These are phyloP conservation scores for Aspidiotus destructor DNA, from an alignment of 2,888 invertebrate species.

Conservation along the genomic window DNA sequence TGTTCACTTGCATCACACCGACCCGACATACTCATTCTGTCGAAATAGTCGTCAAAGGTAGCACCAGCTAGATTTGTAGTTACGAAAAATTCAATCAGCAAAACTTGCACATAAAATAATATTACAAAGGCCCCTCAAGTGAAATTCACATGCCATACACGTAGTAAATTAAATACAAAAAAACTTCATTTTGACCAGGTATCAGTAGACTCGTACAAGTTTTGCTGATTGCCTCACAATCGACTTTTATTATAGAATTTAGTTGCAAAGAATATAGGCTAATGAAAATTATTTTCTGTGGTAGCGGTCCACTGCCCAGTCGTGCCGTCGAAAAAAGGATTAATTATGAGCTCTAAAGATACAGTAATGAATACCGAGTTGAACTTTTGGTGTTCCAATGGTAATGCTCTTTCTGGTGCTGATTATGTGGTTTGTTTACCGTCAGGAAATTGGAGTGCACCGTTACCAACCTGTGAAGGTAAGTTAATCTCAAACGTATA, in stretches of 20 bases:
- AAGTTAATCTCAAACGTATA: constrained; percentile 41
- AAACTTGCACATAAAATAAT: too few species aligned
- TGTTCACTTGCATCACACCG: constrained; percentile 75
- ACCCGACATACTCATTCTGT: constrained; percentile 70
- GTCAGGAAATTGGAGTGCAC: constrained; percentile 76
- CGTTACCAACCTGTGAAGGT: constrained; percentile 73
- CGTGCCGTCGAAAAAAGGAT: constrained; percentile 60
- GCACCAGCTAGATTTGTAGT: constrained; percentile 27
- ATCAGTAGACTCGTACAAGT: too few species aligned
- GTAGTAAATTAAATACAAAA: too few species aligned
- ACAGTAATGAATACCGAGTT: constrained; percentile 66
- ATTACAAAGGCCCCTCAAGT: too few species aligned
- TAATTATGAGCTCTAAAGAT: constrained; percentile 60
- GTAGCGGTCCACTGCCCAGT: constrained; percentile 67
- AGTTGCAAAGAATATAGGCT: too few species aligned
- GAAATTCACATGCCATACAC: too few species aligned
- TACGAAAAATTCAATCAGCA: constrained; percentile 1
- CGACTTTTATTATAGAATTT: too few species aligned
- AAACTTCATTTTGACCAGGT: too few species aligned
- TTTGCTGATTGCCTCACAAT: too few species aligned
- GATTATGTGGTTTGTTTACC: constrained; percentile 65
- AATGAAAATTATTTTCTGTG: not conserved
- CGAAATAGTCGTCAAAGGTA: constrained; percentile 68
- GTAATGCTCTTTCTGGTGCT: constrained; percentile 68
- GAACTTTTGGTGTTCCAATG: constrained; percentile 65